These are phyloP conservation scores for Sminthurinus aureus DNA, from an alignment of 2,888 invertebrate species.

Conservation along the genomic window DNA sequence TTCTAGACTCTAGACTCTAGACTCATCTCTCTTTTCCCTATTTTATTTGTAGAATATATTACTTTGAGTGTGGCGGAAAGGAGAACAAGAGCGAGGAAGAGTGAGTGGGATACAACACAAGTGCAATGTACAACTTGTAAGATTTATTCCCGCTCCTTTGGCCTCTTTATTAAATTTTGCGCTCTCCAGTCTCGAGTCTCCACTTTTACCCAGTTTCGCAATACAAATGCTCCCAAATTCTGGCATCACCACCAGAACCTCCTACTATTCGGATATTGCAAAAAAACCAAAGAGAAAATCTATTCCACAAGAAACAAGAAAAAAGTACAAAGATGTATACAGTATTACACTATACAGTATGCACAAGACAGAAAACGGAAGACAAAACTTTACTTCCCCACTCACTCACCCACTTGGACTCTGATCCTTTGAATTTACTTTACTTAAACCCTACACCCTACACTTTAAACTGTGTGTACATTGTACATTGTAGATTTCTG, in stretches of 20 bases:
- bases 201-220: conserved; percentile 25
- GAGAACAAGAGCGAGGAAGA: too few species aligned
- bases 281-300: neutral
- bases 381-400: neutral
- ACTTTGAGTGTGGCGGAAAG: too few species aligned
- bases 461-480: too few species aligned
- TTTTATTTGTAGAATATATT: neutral
- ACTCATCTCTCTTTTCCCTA: neutral
- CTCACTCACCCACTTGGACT: neutral
- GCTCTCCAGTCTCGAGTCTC: neutral
- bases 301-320: neutral
- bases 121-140: neutral
- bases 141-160: conserved; percentile 30
- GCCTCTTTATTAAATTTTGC: conserved; percentile 36
- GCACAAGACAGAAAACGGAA: neutral
- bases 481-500: too few species aligned
- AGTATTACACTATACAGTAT: too few species aligned
- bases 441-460: too few species aligned
- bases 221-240: neutral
- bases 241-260: neutral
- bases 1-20: too few species aligned
- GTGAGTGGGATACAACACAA: neutral
- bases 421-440: neutral
- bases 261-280: neutral
- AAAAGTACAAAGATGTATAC: neutral